Conservation (phyloP, 2,113 vertebrate species). For the Ia io region DNA sequence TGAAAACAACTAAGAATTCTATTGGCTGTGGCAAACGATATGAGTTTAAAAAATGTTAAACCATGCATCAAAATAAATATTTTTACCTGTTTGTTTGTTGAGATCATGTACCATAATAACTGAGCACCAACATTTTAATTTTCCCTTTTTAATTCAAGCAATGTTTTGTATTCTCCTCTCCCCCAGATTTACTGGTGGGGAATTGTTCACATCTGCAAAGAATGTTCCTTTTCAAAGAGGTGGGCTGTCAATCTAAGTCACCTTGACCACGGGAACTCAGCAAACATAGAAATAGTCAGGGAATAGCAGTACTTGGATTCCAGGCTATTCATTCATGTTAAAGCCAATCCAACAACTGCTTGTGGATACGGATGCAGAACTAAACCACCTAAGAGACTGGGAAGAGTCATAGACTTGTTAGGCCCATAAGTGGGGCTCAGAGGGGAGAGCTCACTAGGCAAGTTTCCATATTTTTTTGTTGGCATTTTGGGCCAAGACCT, state of each 20-base stretch:
- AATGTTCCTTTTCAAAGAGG: not conserved
- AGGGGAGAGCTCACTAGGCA: not conserved
- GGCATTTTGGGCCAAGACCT: not conserved
- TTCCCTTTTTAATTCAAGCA: not conserved
- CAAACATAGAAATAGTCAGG: not conserved
- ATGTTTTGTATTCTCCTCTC: not conserved
- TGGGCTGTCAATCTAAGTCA: not conserved
- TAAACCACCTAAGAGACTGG: not conserved
- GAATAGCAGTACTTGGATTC: not conserved
- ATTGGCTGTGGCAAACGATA: not conserved
- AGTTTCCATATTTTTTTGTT: not conserved
- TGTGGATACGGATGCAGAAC: not conserved
- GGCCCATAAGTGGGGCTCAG: not conserved
- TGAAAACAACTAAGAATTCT: constrained; percentile 22
- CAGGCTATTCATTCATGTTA: not conserved
- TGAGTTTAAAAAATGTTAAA: not conserved
- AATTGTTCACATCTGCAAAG: not conserved
- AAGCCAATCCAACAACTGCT: not conserved
- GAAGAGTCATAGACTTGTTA: not conserved
- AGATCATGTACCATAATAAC: not conserved
- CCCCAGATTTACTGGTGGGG: not conserved
- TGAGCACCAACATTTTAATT: not conserved
- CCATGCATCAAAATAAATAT: not conserved
- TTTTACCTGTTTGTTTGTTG: not conserved
- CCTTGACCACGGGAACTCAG: not conserved